phyloP scores from a whole-genome alignment of 2,888 invertebrate species.

The Pheosia tremula region DNA sequence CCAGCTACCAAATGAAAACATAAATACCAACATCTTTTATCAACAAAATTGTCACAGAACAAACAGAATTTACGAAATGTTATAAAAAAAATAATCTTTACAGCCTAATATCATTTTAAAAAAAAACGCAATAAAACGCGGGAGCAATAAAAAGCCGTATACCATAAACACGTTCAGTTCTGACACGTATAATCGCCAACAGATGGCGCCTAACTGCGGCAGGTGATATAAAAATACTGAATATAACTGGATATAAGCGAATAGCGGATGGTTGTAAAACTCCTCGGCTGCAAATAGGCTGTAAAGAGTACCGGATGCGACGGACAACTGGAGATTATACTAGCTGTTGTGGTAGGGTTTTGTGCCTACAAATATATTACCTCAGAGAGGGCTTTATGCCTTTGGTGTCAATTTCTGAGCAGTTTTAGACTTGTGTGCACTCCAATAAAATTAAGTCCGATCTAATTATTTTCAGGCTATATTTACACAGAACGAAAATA shows the following conservation, averaged over 20 bases:
- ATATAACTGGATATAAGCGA: conserved; percentile 52
- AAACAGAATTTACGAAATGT: not conserved
- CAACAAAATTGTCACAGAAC: not conserved
- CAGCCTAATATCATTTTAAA: not conserved
- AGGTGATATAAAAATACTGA: conserved; percentile 61
- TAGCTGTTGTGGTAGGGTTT: conserved; percentile 12
- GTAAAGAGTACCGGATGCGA: conserved; percentile 69
- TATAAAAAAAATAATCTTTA: not conserved
- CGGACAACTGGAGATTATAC: conserved; percentile 42
- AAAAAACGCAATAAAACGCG: conserved; percentile 20
- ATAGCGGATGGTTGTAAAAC: conserved; percentile 59
- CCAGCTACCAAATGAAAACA: too few relatives aligned
- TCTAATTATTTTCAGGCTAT: too few relatives aligned
- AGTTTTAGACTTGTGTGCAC: not conserved
- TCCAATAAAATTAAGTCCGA: too few relatives aligned
- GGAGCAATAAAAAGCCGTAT: conserved; percentile 26
- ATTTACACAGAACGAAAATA: too few relatives aligned
- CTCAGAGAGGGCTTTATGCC: conserved; percentile 19
- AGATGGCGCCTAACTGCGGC: conserved; percentile 48
- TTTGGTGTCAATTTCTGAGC: too few relatives aligned
- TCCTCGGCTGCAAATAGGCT: conserved; percentile 74
- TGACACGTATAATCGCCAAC: conserved; percentile 47
- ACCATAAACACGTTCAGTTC: conserved; percentile 43
- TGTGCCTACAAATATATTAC: conserved; percentile 23
- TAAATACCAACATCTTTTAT: too few relatives aligned